Conservation (phyloP, 2,888 invertebrate genomes). For the Nemotelus pantherinus region DNA sequence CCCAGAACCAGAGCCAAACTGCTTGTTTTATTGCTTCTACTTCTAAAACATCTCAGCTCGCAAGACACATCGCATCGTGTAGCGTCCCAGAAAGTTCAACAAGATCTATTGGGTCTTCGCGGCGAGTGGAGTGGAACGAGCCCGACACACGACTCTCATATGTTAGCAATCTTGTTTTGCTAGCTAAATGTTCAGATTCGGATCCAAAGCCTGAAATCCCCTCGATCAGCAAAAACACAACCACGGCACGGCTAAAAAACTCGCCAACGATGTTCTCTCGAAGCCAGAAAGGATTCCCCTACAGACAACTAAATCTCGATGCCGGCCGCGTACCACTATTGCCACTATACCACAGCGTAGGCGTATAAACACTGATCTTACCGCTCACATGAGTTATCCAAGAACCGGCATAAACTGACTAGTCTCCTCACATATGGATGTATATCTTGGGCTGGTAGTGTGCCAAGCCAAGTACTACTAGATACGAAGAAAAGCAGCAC, state of each 20-base stretch:
- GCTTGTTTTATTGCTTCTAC: neutral
- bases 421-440: no score
- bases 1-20: conserved; percentile 7
- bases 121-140: neutral
- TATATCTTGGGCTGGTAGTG: no score
- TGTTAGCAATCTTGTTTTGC: neutral
- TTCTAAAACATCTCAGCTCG: neutral
- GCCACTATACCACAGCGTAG: conserved; percentile 2
- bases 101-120: neutral
- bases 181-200: neutral
- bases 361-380: conserved; percentile 27
- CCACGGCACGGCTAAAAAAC: no score
- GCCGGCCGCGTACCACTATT: neutral
- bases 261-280: no score
- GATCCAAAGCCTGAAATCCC: no score
- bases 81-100: neutral
- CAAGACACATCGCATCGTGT: neutral
- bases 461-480: no score
- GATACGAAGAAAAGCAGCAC: no score
- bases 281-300: no score
- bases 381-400: neutral
- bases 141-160: neutral
- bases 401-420: neutral
- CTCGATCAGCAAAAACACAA: no score
- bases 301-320: neutral